phyloP scores from a whole-genome alignment of 2,113 vertebrate species.

The Perccottus glenii region DNA sequence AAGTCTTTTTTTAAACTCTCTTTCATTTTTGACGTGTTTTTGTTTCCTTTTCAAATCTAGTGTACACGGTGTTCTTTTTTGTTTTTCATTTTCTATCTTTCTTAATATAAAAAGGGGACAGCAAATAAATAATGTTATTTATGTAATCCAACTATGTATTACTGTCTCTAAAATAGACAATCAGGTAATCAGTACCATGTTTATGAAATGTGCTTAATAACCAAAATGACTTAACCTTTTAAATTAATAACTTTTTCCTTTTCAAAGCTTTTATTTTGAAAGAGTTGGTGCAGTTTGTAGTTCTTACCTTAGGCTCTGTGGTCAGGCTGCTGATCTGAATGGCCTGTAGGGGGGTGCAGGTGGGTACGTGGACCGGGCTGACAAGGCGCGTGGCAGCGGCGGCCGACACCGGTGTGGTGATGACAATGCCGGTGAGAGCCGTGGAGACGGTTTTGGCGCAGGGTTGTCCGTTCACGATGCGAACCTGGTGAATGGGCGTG shows the following conservation, averaged over 20 bases:
- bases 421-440: slow-evolving; percentile 92
- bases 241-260: background rate
- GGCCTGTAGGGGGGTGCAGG: slow-evolving; percentile 71
- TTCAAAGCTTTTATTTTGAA: background rate
- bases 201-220: too few relatives aligned
- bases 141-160: too few relatives aligned
- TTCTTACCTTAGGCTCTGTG: slow-evolving; percentile 88
- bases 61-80: too few relatives aligned
- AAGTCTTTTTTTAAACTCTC: too few relatives aligned
- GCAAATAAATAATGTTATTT: too few relatives aligned
- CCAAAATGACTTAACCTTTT: too few relatives aligned
- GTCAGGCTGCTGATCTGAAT: slow-evolving; percentile 96
- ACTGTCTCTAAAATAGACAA: too few relatives aligned
- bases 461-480: slow-evolving; percentile 95
- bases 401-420: slow-evolving; percentile 79
- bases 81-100: too few relatives aligned
- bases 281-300: background rate
- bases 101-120: too few relatives aligned
- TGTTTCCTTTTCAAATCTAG: too few relatives aligned
- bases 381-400: slow-evolving; percentile 79
- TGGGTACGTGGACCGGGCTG: slow-evolving; percentile 78
- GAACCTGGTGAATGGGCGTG: slow-evolving; percentile 95
- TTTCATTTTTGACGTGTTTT: too few relatives aligned
- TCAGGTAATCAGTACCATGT: too few relatives aligned
- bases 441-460: slow-evolving; percentile 77